Conservation (phyloP, 92 coral and sea anemone genomes). For the Parazoanthus swiftii region DNA sequence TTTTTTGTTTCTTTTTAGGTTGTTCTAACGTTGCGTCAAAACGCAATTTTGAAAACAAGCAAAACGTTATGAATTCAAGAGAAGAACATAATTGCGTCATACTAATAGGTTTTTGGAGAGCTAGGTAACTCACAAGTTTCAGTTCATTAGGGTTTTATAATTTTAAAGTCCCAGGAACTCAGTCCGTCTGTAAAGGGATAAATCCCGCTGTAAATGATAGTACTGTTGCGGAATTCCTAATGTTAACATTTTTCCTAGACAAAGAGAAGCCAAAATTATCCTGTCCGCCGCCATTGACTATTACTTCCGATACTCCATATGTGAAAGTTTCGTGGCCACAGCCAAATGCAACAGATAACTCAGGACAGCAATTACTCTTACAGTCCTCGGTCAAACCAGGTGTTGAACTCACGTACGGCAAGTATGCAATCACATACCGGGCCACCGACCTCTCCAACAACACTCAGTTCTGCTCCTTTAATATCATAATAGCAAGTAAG, state of each 20-base stretch:
- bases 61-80: too few species aligned
- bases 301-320: not conserved
- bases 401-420: constrained; percentile 1
- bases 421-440: constrained; percentile 2
- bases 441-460: constrained; percentile 26
- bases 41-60: too few species aligned
- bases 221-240: too few species aligned
- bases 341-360: constrained; percentile 34
- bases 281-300: not conserved
- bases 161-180: too few species aligned
- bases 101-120: too few species aligned
- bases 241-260: not conserved
- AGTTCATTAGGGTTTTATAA: too few species aligned
- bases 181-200: too few species aligned
- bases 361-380: not conserved
- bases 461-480: not conserved
- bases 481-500: constrained; percentile 27
- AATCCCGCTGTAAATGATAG: not conserved
- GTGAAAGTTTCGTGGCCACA: constrained; percentile 7
- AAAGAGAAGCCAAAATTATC: constrained; percentile 18
- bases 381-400: not conserved
- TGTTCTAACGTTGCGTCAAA: too few species aligned
- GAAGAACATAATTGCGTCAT: too few species aligned
- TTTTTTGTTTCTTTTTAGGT: too few species aligned
- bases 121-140: too few species aligned